Evolutionary conservation across 2,888 invertebrate species (phyloP).

Genomic region (Folsomia candida): DNA sequence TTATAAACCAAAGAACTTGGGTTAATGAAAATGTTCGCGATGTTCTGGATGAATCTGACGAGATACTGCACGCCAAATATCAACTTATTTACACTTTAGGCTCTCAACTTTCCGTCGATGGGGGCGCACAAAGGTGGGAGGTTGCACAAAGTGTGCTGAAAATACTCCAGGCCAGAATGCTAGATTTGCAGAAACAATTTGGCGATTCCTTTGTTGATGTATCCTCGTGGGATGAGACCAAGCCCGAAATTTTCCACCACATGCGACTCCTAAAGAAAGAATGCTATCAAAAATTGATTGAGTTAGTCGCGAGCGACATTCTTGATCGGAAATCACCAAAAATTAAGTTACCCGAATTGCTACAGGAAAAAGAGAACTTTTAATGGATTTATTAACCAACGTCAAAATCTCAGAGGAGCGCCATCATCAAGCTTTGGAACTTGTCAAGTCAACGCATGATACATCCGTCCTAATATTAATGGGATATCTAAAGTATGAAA

Average conservation of each 20-base stretch:
- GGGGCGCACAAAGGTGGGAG: slow-evolving; percentile 34
- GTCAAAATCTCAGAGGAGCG: slow-evolving; percentile 9
- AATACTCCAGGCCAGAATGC: slow-evolving; percentile 13
- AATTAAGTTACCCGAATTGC: not conserved
- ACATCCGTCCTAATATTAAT: not conserved
- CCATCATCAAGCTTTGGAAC: slow-evolving; percentile 6
- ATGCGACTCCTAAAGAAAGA: not conserved
- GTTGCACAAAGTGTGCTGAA: slow-evolving; percentile 28
- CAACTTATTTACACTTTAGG: slow-evolving; percentile 45
- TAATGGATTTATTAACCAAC: slow-evolving; percentile 18
- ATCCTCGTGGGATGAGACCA: not conserved
- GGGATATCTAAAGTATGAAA: slow-evolving; percentile 27
- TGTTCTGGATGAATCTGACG: slow-evolving; percentile 46
- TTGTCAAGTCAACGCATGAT: slow-evolving; percentile 8
- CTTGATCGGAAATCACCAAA: not conserved
- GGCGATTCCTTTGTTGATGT: not conserved
- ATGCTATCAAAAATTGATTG: slow-evolving; percentile 12
- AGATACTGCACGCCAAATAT: slow-evolving; percentile 41
- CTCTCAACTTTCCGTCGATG: slow-evolving; percentile 17
- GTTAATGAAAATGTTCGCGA: slow-evolving; percentile 28
- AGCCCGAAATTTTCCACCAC: slow-evolving; percentile 15
- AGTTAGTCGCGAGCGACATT: slow-evolving; percentile 13
- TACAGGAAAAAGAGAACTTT: slow-evolving; percentile 10
- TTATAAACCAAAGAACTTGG: slow-evolving; percentile 24
- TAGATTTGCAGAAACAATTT: not conserved